Base-by-base conservation (phyloP, 2,888 invertebrate species). In the Eulithis prunata region DNA sequence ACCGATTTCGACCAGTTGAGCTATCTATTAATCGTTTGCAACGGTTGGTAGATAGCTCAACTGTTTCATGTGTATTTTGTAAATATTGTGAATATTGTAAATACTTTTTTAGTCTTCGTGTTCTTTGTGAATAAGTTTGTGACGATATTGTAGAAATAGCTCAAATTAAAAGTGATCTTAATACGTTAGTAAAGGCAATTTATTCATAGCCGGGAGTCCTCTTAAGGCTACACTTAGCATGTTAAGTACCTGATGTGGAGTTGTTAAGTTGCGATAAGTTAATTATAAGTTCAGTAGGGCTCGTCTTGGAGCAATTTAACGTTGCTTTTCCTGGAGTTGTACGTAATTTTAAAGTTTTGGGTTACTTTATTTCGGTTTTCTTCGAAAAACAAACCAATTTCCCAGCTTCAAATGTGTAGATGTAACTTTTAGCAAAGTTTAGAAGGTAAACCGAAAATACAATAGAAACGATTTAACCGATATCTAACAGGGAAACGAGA, bases 251-350 rank as follows among this genome's bases (percentile, higher is more conserved):
- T 71, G 70, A 71, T 70, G 68, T 65, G 66, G 58, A 55, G 67
- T 67, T 63, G 70, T 72, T 70, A 72, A 73, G 68, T 71, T 71
- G 58, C 57, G 70, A 72, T 75, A 75, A 77, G 62, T 72, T 75
- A 74, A 75, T 77, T 75, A 71, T 66, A 75, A 77, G 68, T 58
- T 58, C 41, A 13, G 54, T 74, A 72, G 45, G 58, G 49, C 56
- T 70, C 66, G 54, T 32, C 46, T 12, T 41, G n/a, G 21, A 45
- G 57, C 59, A 52, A 58, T 62, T 59, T 52, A 51, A 49, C 55
- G 43, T 45, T 21, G 32, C 32, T 47, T 49, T n/a, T 28, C 11
- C 28, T 51, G 14, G 12, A n/a, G 13, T 46, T 5, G 51, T 21
- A 57, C 52, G 41, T 28, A 36, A 54, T 38, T 36, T 51, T 56